These are phyloP conservation scores for Agapornis roseicollis DNA, from an alignment of 2,113 vertebrate species.

Conservation along the genomic window DNA sequence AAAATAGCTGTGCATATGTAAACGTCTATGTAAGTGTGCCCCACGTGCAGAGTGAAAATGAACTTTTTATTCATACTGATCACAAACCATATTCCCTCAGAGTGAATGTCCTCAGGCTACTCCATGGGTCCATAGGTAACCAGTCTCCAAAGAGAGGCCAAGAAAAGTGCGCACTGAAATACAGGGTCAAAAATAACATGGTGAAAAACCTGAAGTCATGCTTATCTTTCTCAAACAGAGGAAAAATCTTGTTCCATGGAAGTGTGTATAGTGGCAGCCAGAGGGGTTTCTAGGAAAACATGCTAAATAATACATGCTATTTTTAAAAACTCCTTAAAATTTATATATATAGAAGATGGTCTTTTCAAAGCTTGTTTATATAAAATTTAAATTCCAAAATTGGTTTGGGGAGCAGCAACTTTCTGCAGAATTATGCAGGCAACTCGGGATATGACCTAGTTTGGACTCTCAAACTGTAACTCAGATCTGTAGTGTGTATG, in stretches of 20 bases:
- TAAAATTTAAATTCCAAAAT: background rate
- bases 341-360: background rate
- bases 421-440: background rate
- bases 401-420: background rate
- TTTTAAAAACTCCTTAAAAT: background rate
- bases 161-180: background rate
- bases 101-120: background rate
- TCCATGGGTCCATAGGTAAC: background rate
- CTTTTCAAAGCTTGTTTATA: background rate
- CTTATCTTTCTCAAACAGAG: background rate
- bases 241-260: background rate
- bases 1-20: background rate
- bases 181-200: background rate
- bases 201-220: background rate
- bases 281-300: background rate
- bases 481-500: background rate
- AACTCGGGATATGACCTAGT: background rate
- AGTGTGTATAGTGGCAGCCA: background rate
- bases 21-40: background rate
- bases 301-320: background rate
- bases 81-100: background rate
- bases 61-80: background rate
- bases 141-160: background rate
- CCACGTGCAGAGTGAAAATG: background rate
- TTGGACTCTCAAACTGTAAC: background rate